Evolutionary conservation across 2,113 vertebrate genomes (phyloP), one percentile per base, ranked within the genome.

Genomic region (Passer montanus): DNA sequence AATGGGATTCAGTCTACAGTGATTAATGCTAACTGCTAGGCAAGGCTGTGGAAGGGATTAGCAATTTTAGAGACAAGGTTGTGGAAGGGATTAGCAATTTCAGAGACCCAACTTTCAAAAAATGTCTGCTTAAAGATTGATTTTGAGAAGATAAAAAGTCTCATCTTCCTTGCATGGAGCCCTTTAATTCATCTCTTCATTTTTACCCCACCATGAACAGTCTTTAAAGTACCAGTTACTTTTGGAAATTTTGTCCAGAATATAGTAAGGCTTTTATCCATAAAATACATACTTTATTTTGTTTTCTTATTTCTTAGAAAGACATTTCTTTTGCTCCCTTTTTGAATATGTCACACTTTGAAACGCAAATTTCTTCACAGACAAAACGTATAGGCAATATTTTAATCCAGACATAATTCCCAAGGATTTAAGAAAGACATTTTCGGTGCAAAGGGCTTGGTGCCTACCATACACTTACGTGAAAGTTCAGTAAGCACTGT

Each of bases 381-480:
- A 74, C 80, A 87, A 85, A 80, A 91, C 79, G 11, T 44, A 75
- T 84, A 60, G 73, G 5, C 18, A 81, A 53, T 69, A 37, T 94
- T 94, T 95, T 91, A 94, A 87, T 76, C 26, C 58, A 93, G 67
- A 77, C 66, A 44, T 77, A 8, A 84, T 91, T 53, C 73, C 82
- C 66, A 67, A 81, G 7, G 24, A 74, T 24, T 62, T 84, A 91
- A 85, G 91, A 73, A 81, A 90, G 37, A 26, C 11, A 69, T 46
- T 69, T 69, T 39, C 30, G 93, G 35, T 69, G 17, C 39, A 49
- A 93, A 70, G 26, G 39, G 7, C 46, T 94, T 68, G 44, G 82
- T 68, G 15, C 30, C 35, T 63, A 19, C 24, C 50, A 31, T 24
- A 77, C 15, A 33, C 59, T 86, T 62, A 88, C 2, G 0, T 62